A percentile compares a stretch with the other conserved stretches of the same genome.
Conservation (phyloP, 2,888 invertebrate genomes). For the Sarcophaga variegata region DNA sequence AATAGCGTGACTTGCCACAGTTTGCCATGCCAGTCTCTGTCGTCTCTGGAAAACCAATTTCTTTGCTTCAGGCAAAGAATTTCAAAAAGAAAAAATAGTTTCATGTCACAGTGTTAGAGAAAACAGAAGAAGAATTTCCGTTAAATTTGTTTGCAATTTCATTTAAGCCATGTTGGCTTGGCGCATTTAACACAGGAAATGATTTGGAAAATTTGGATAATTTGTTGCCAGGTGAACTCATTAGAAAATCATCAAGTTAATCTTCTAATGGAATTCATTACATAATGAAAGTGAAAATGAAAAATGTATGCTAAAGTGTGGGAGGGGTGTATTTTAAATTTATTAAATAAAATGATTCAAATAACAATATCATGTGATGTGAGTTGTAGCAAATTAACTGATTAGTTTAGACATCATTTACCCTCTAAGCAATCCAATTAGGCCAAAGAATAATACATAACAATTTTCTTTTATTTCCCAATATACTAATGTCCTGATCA, state of each 20-base stretch:
- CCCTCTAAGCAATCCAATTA: too few relatives aligned
- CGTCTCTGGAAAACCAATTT: not conserved
- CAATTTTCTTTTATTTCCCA: too few relatives aligned
- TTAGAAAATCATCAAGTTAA: not conserved
- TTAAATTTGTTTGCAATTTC: not conserved
- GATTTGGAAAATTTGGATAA: constrained; percentile 41
- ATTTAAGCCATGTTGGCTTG: not conserved
- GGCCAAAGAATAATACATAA: too few relatives aligned
- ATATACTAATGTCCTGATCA: too few relatives aligned
- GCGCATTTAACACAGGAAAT: constrained; percentile 29
- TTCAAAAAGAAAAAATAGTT: constrained; percentile 4
- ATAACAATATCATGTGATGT: too few relatives aligned
- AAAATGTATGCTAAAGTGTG: too few relatives aligned
- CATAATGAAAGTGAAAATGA: not conserved
- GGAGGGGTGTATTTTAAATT: not conserved
- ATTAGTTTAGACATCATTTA: too few relatives aligned
- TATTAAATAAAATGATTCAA: too few relatives aligned
- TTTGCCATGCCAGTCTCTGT: not conserved
- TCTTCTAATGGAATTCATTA: not conserved
- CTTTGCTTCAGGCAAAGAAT: not conserved
- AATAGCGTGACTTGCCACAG: constrained; percentile 1
- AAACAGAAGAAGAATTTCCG: not conserved
- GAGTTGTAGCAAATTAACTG: too few relatives aligned
- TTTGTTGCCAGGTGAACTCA: constrained; percentile 13
- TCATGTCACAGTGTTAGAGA: not conserved